Evolutionary conservation across 2,888 invertebrate genomes (phyloP), one percentile per base, ranked within the genome.

Genomic region (Acanthacorydalis orientalis): DNA sequence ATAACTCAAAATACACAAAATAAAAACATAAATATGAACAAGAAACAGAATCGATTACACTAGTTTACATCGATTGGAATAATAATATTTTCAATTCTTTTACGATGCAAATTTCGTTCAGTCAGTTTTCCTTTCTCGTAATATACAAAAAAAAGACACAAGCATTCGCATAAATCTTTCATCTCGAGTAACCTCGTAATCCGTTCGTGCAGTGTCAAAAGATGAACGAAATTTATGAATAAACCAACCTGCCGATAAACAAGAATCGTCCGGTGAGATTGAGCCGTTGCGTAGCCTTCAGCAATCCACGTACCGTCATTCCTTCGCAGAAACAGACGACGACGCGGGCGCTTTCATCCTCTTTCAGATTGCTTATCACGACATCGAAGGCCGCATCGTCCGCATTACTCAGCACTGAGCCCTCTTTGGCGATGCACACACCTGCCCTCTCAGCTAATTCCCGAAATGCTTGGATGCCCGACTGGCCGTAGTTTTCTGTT

Each of bases 251-350:
- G 61, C 76, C 82, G 55, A 81, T 70, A 58, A 83, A 73, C 46
- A 79, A 65, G 56, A 78, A 79, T 50, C 74, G 66, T 40, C 74
- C 72, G 16, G 70, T 71, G 49, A 73, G 64, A 53, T 73, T 73
- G 40, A 73, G 64, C 35, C 76, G 64, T 52, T 68, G 65, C 7
- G 76, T 71, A 6, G 82, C 81, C 51, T 68, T 68, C 52, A 83
- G 68, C 38, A 83, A 67, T 12, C 76, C 74, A 48, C 77, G 65
- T 50, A 83, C 77, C 1, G 83, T 82, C 60, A 73, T 67, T 2
- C 85, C 85, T 62, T 85, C 83, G 64, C 85, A 86, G 71, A 86
- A 85, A 62, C 85, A 86, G 14, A 84, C 77, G 46, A 81, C 77
- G 8, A 82, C 82, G 37, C 68, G 60, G 49, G 78, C 71, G 53